These are phyloP conservation scores for Ephialtes manifestator DNA, from an alignment of 2,888 invertebrate species.

Conservation along the genomic window DNA sequence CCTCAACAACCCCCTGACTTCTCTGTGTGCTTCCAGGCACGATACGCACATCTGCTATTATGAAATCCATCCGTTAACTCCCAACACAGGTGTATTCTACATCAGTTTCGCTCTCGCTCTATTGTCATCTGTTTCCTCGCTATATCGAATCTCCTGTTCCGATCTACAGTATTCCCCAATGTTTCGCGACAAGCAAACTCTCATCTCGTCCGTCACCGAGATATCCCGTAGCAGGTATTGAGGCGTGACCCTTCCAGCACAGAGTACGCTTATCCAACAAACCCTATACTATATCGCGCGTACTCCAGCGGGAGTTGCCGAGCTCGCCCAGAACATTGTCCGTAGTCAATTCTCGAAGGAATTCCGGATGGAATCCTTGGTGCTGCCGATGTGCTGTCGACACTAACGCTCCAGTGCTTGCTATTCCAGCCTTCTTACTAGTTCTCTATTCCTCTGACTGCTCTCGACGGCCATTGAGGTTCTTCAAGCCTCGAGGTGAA, in stretches of 20 bases:
- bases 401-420: slow-evolving; percentile 24
- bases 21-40: slow-evolving; percentile 23
- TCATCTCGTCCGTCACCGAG: slow-evolving; percentile 54
- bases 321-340: slow-evolving; percentile 59
- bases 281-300: slow-evolving; percentile 23
- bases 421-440: slow-evolving; percentile 44
- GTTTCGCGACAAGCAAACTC: slow-evolving; percentile 47
- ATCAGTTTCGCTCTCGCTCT: slow-evolving; percentile 47
- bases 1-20: slow-evolving; percentile 39
- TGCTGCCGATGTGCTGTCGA: slow-evolving; percentile 22
- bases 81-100: slow-evolving; percentile 43
- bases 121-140: slow-evolving; percentile 7
- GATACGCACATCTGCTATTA: slow-evolving; percentile 67
- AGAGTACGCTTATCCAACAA: slow-evolving; percentile 22
- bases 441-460: slow-evolving; percentile 45
- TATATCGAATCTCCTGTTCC: slow-evolving; percentile 33
- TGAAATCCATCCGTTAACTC: slow-evolving; percentile 60
- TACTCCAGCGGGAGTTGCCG: slow-evolving; percentile 47
- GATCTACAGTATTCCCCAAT: slow-evolving; percentile 50
- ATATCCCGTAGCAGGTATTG: slow-evolving; percentile 42
- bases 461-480: slow-evolving; percentile 59
- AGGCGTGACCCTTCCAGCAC: slow-evolving; percentile 36
- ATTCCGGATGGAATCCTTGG: slow-evolving; percentile 59
- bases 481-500: slow-evolving; percentile 46
- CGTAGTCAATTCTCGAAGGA: slow-evolving; percentile 61